phyloP scores from a whole-genome alignment of 2,113 vertebrate species.

The Cranoglanis bouderius region DNA sequence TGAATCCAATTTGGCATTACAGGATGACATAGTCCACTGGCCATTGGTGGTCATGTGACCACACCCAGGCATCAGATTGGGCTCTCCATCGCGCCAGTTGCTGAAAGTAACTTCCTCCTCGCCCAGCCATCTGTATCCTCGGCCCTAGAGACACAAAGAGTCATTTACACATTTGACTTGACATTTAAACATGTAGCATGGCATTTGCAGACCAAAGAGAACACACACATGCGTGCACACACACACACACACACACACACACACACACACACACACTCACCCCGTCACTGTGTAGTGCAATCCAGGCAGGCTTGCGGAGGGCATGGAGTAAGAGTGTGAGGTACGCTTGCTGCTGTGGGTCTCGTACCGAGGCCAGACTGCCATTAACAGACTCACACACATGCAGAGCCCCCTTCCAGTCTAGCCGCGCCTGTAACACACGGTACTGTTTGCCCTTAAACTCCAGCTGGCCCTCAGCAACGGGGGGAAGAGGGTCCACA shows the following conservation, averaged over 20 bases:
- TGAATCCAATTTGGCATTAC: conserved; percentile 83
- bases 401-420: conserved; percentile 88
- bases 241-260: conserved; percentile 67
- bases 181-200: conserved; percentile 15
- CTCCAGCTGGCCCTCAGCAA: conserved; percentile 75
- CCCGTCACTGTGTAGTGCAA: conserved; percentile 84
- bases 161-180: background rate
- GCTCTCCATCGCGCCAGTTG: conserved; percentile 87
- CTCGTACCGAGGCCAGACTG: conserved; percentile 77
- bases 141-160: conserved; percentile 61
- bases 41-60: conserved; percentile 84
- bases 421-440: conserved; percentile 85
- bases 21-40: conserved; percentile 81
- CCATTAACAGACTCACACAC: conserved; percentile 88
- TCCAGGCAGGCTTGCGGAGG: conserved; percentile 84
- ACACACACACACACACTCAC: conserved; percentile 68
- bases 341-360: conserved; percentile 88
- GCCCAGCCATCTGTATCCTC: conserved; percentile 84
- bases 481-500: conserved; percentile 69
- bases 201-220: background rate
- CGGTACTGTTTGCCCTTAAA: conserved; percentile 86
- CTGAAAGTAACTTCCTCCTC: conserved; percentile 80
- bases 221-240: background rate
- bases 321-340: conserved; percentile 83
- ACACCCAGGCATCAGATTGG: conserved; percentile 80